Evolutionary conservation across 2,888 invertebrate genomes (phyloP).

Genomic region (Pimpla rufipes): DNA sequence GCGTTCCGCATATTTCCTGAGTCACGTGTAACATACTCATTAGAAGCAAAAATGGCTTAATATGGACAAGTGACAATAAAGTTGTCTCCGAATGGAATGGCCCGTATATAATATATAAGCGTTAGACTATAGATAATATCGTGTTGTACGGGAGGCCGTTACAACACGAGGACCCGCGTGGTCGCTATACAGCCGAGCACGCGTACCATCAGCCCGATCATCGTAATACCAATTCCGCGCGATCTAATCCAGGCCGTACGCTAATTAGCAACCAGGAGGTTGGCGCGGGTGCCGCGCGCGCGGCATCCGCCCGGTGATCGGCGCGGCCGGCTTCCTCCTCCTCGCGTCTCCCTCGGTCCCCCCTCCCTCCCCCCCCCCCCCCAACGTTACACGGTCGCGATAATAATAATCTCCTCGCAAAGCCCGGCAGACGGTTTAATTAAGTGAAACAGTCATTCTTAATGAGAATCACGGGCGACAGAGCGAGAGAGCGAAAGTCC

Average conservation of each 20-base stretch:
- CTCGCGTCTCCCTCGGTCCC: neutral
- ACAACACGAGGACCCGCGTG: constrained; percentile 47
- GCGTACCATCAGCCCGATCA: constrained; percentile 59
- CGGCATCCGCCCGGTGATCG: constrained; percentile 43
- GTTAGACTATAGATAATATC: constrained; percentile 35
- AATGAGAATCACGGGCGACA: constrained; percentile 69
- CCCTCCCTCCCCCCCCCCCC: neutral
- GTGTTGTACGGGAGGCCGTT: constrained; percentile 49
- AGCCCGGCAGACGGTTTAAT: constrained; percentile 72
- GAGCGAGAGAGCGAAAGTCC: constrained; percentile 38
- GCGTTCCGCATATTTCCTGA: too few relatives aligned
- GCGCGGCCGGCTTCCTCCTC: constrained; percentile 43
- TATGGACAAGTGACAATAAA: neutral
- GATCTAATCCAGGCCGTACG: constrained; percentile 70
- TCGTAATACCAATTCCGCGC: constrained; percentile 68
- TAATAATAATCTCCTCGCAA: constrained; percentile 68
- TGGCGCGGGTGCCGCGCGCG: constrained; percentile 44
- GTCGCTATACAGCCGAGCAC: constrained; percentile 44
- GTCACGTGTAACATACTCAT: too few relatives aligned
- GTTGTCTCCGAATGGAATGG: neutral
- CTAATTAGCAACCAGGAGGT: constrained; percentile 70
- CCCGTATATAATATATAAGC: constrained; percentile 36
- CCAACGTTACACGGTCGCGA: constrained; percentile 47
- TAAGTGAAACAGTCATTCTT: constrained; percentile 72
- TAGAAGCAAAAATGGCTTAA: too few relatives aligned